Conservation (phyloP, 2,797 vertebrate species). For the Apodemus agrarius region DNA sequence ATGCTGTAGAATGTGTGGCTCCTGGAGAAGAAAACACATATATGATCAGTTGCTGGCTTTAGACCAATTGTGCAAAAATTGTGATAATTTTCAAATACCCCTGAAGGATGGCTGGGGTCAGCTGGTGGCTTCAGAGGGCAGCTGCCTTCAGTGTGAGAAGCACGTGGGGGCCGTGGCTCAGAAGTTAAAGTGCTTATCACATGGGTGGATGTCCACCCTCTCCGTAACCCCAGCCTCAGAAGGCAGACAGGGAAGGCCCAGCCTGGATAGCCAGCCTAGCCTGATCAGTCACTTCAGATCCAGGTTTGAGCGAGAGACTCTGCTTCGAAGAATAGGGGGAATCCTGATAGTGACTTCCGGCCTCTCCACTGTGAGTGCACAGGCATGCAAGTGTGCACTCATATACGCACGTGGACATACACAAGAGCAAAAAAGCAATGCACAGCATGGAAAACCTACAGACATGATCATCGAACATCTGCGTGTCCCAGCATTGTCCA, state of each 20-base stretch:
- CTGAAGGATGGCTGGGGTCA: not conserved
- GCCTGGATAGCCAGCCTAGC: not conserved
- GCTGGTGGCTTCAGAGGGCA: not conserved
- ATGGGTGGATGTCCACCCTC: not conserved
- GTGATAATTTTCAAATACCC: not conserved
- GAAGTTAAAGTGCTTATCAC: not conserved
- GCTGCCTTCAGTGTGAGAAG: not conserved
- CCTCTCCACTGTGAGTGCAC: not conserved
- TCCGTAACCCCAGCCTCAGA: not conserved
- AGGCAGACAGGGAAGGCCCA: not conserved
- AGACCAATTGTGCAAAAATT: not conserved
- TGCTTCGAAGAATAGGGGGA: not conserved
- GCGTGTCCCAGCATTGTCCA: not conserved
- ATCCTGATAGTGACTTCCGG: not conserved
- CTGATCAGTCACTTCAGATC: accelerated
- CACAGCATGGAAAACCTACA: not conserved
- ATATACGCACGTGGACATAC: not conserved
- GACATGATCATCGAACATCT: not conserved
- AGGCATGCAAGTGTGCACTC: not conserved
- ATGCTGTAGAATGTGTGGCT: not conserved
- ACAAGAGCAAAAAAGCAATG: not conserved
- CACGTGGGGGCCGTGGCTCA: not conserved
- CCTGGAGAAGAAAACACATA: not conserved
- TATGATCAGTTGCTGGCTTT: not conserved
- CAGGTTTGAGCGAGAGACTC: not conserved